Conservation (phyloP, 2,113 vertebrate genomes). For the Plotosus lineatus region DNA sequence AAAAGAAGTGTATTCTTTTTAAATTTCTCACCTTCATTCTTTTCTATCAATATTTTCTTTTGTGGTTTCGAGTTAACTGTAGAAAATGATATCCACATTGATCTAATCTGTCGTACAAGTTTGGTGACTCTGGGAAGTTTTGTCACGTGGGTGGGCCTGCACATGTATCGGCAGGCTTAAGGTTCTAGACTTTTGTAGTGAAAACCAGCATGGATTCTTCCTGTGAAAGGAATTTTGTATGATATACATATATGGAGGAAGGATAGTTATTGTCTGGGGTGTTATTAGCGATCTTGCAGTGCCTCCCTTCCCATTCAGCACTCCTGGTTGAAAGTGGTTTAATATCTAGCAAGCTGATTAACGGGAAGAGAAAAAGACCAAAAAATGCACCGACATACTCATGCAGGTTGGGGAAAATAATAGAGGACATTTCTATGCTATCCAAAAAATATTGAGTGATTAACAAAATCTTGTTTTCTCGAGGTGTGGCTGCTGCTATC, state of each 20-base stretch:
- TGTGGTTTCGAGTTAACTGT: neutral
- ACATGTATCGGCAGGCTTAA: conserved; percentile 44
- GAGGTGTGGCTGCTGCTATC: neutral
- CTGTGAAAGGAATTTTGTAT: neutral
- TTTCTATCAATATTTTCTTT: neutral
- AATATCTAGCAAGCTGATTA: too few relatives aligned
- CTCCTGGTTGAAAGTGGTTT: neutral
- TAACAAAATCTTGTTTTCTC: neutral
- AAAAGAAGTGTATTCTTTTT: neutral
- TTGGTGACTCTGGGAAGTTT: conserved; percentile 37
- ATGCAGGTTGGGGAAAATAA: neutral
- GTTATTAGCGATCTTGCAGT: neutral
- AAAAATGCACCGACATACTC: neutral
- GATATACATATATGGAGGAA: neutral
- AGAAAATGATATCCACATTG: neutral
- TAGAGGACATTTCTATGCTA: neutral
- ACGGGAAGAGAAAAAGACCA: too few relatives aligned
- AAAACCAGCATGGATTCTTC: neutral
- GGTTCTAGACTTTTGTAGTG: neutral
- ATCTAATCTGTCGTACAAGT: conserved; percentile 32
- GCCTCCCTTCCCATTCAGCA: too few relatives aligned
- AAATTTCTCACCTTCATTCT: neutral
- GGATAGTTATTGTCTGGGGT: neutral
- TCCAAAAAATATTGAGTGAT: neutral
- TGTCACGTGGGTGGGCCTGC: conserved; percentile 32